phyloP scores from a whole-genome alignment of 1,140 invertebrate genomes.

The Heliothis subflexa region DNA sequence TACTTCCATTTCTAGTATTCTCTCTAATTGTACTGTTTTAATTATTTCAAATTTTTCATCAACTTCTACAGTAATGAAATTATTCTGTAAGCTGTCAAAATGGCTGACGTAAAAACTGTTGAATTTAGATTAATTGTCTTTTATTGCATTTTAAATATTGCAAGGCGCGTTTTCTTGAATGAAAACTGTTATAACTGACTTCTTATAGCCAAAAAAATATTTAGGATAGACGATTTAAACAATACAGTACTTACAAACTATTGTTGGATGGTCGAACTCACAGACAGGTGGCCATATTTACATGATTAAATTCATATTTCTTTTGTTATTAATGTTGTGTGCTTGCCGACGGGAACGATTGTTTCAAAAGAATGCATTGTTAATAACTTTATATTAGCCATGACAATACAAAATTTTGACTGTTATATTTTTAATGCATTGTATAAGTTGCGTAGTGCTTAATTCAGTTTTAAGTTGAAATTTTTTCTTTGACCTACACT shows the following conservation, averaged over 20 bases:
- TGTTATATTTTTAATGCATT: no score
- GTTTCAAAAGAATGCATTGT: background rate
- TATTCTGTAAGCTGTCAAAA: background rate
- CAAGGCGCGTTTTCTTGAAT: conserved; percentile 9
- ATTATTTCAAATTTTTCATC: background rate
- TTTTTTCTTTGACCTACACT: no score
- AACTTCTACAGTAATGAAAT: conserved; percentile 17
- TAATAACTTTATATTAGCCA: background rate
- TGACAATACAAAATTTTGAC: no score
- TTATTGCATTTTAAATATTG: background rate
- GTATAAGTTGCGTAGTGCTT: no score
- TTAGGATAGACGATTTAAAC: no score
- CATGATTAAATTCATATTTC: background rate
- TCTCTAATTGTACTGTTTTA: conserved; percentile 14
- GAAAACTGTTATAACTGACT: no score
- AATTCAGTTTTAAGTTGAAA: no score
- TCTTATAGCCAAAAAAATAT: no score
- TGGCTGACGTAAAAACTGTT: background rate
- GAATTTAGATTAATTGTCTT: conserved; percentile 22
- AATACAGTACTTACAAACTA: no score
- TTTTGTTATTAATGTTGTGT: background rate
- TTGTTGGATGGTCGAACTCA: background rate
- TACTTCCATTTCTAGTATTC: conserved; percentile 42
- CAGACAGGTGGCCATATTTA: background rate
- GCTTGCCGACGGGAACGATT: background rate